Percentiles rank a stretch among this genome's conserved stretches.
Conservation (phyloP, 2,797 vertebrate species). For the Eulemur coronatus region DNA sequence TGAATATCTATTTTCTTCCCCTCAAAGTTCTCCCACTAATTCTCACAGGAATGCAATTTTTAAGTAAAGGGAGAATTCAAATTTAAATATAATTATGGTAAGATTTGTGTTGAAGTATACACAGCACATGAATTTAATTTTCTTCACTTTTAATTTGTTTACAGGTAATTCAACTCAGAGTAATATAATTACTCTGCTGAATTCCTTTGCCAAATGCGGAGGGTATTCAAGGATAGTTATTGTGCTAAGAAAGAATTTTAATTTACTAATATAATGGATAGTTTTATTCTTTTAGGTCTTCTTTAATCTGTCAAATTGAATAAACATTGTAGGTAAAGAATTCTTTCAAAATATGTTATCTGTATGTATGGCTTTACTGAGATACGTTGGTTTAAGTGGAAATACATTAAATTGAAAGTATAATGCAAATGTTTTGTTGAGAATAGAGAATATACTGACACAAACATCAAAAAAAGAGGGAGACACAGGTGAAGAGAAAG, state of each 20-base stretch:
- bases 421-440: not conserved
- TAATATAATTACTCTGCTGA: not conserved
- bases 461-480: not conserved
- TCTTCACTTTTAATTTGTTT: conserved; percentile 55
- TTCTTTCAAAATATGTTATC: not conserved
- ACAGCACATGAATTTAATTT: conserved; percentile 28
- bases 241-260: not conserved
- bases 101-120: conserved; percentile 43
- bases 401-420: not conserved
- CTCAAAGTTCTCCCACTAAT: not conserved
- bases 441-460: not conserved
- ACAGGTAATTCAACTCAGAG: conserved; percentile 32
- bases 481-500: not conserved
- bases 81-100: conserved; percentile 56
- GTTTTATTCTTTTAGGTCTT: conserved; percentile 19
- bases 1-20: not conserved
- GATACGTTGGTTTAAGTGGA: not conserved
- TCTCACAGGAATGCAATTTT: not conserved
- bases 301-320: not conserved
- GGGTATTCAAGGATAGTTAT: not conserved
- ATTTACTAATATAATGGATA: not conserved
- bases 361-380: not conserved
- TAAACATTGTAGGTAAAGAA: not conserved
- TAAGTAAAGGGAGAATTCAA: not conserved
- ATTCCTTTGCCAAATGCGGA: not conserved